A percentile compares a stretch with the other conserved stretches of the same genome.
phyloP scores from a whole-genome alignment of 2,797 vertebrate genomes.

The Megaceryle alcyon region DNA sequence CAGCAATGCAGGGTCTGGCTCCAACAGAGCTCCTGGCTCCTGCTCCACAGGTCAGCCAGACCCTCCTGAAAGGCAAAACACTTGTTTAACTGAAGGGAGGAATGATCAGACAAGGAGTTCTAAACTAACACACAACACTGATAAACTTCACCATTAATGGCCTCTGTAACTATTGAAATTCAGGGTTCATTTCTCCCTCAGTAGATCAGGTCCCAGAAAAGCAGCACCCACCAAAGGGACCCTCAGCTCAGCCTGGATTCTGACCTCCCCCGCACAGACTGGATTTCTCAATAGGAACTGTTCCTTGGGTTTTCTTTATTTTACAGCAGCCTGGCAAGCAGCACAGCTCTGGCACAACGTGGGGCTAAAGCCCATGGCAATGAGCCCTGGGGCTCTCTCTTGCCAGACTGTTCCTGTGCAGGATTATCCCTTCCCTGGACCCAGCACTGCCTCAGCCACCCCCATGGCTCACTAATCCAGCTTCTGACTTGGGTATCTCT shows the following conservation, averaged over 20 bases:
- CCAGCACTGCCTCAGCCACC: neutral
- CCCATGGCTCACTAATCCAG: fast-evolving
- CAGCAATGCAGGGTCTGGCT: neutral
- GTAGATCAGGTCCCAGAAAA: neutral
- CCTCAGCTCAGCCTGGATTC: neutral
- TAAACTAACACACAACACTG: neutral
- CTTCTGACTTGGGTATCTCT: neutral
- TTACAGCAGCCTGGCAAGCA: neutral
- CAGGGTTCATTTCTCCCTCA: neutral
- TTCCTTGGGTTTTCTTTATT: neutral
- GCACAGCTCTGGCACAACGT: neutral
- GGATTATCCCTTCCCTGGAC: neutral
- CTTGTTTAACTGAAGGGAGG: neutral
- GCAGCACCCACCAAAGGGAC: neutral
- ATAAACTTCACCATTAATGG: neutral
- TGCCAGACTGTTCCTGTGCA: fast-evolving
- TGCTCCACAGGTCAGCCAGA: neutral
- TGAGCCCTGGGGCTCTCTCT: neutral
- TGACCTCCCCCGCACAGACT: neutral
- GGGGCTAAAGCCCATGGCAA: neutral
- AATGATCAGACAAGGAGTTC: neutral
- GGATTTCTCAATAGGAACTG: neutral
- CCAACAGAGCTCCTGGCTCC: neutral
- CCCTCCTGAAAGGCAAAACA: fast-evolving
- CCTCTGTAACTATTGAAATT: neutral